phyloP scores from a whole-genome alignment of 2,888 invertebrate species.

The Drosophila atroscutellata region DNA sequence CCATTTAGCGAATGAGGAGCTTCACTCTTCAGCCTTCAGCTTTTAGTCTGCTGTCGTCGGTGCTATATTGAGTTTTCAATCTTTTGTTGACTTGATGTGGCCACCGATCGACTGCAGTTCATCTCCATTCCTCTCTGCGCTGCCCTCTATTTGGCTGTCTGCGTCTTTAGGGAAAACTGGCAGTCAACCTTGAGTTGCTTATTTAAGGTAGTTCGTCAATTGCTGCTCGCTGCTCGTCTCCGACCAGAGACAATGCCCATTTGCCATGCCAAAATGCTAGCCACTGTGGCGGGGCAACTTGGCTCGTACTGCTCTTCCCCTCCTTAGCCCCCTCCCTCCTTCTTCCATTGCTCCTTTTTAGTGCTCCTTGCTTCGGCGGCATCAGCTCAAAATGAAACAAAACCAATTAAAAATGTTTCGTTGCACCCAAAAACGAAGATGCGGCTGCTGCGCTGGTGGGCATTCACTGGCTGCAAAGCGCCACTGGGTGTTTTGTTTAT shows the following conservation, averaged over 20 bases:
- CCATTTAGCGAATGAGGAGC: slow-evolving; percentile 36
- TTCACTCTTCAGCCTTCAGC: slow-evolving; percentile 15
- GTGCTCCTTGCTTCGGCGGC: slow-evolving; percentile 41
- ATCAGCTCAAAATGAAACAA: slow-evolving; percentile 80
- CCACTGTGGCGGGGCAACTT: slow-evolving; percentile 73
- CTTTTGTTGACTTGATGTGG: slow-evolving; percentile 81
- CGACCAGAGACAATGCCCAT: slow-evolving; percentile 66
- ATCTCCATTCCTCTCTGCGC: neutral
- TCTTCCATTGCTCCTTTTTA: neutral
- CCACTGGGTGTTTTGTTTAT: slow-evolving; percentile 44
- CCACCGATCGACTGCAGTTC: slow-evolving; percentile 72
- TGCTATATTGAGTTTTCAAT: slow-evolving; percentile 83
- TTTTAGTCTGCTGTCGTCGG: slow-evolving; percentile 52
- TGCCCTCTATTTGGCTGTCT: slow-evolving; percentile 25
- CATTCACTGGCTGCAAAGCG: slow-evolving; percentile 61
- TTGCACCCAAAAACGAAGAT: slow-evolving; percentile 81
- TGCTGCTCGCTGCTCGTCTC: slow-evolving; percentile 27
- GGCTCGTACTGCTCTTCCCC: neutral
- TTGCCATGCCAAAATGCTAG: slow-evolving; percentile 75
- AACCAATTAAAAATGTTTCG: slow-evolving; percentile 82
- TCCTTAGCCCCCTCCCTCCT: neutral
- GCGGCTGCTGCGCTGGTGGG: slow-evolving; percentile 75
- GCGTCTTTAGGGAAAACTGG: slow-evolving; percentile 80
- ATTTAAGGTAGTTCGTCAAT: slow-evolving; percentile 80
- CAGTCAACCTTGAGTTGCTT: slow-evolving; percentile 81